These are phyloP conservation scores for Heptranchias perlo DNA, from an alignment of 2,113 vertebrate species.

Conservation along the genomic window DNA sequence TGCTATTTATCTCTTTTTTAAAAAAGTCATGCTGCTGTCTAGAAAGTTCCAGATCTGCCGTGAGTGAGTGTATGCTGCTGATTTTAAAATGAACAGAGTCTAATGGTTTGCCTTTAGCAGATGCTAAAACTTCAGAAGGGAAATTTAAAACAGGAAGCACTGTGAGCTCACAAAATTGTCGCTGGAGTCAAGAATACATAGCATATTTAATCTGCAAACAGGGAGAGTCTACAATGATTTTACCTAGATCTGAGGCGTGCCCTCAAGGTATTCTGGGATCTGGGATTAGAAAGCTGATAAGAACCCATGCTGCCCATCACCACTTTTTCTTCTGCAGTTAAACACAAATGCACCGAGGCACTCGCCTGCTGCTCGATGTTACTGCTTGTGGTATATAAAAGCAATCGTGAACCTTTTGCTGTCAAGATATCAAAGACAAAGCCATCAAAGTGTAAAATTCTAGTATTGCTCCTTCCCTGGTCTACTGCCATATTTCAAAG, in stretches of 20 bases:
- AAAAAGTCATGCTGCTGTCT: not conserved
- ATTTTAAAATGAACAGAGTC: conserved; percentile 3
- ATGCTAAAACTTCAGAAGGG: conserved; percentile 78
- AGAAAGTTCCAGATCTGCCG: not conserved
- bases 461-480: conserved; percentile 73
- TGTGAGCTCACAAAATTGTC: conserved; percentile 76
- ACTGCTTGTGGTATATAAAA: conserved; percentile 81
- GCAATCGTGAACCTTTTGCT: conserved; percentile 80
- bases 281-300: conserved; percentile 94
- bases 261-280: conserved; percentile 98
- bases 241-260: conserved; percentile 98
- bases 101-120: conserved; percentile 74
- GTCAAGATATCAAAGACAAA: conserved; percentile 94
- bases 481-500: conserved; percentile 69
- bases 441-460: conserved; percentile 93
- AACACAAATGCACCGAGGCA: conserved; percentile 89
- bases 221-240: conserved; percentile 81
- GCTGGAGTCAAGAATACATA: conserved; percentile 86
- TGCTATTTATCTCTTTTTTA: not conserved
- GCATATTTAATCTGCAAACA: conserved; percentile 93
- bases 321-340: conserved; percentile 87
- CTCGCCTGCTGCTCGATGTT: conserved; percentile 79
- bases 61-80: not conserved
- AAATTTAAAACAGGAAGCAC: conserved; percentile 85
- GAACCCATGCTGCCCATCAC: conserved; percentile 76